Conservation (phyloP, 2,888 invertebrate species). For the Blastobasis lacticolella region DNA sequence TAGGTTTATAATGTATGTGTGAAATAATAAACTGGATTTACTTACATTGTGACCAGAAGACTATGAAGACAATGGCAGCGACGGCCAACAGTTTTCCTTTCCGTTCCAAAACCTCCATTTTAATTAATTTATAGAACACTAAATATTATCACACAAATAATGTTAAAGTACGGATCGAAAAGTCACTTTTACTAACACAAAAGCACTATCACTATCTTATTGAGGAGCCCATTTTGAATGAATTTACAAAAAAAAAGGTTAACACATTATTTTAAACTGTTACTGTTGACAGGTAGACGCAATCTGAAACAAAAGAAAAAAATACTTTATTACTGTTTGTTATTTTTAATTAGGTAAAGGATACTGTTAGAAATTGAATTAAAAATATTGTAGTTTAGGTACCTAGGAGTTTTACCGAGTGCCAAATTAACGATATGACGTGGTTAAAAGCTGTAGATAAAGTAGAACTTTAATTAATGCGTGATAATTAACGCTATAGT, state of each 20-base stretch:
- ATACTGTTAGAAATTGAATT: too few relatives aligned
- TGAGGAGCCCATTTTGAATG: conserved; percentile 2
- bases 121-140: conserved; percentile 13
- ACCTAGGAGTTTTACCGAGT: too few relatives aligned
- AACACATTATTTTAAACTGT: not conserved
- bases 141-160: not conserved
- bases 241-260: not conserved
- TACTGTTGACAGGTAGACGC: not conserved
- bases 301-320: conserved; percentile 8
- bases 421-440: too few relatives aligned
- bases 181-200: not conserved
- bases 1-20: not conserved
- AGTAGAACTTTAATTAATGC: too few relatives aligned
- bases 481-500: too few relatives aligned
- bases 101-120: conserved; percentile 66
- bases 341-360: too few relatives aligned
- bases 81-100: conserved; percentile 38
- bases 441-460: too few relatives aligned
- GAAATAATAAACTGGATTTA: conserved; percentile 17
- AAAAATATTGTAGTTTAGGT: too few relatives aligned
- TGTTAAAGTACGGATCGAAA: not conserved
- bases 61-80: conserved; percentile 40
- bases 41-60: conserved; percentile 60
- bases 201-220: conserved; percentile 8
- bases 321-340: not conserved